A percentile compares a stretch with the other conserved stretches of the same genome.
These are phyloP conservation scores for Pithys albifrons DNA, from an alignment of 2,113 vertebrate genomes.

Conservation along the genomic window DNA sequence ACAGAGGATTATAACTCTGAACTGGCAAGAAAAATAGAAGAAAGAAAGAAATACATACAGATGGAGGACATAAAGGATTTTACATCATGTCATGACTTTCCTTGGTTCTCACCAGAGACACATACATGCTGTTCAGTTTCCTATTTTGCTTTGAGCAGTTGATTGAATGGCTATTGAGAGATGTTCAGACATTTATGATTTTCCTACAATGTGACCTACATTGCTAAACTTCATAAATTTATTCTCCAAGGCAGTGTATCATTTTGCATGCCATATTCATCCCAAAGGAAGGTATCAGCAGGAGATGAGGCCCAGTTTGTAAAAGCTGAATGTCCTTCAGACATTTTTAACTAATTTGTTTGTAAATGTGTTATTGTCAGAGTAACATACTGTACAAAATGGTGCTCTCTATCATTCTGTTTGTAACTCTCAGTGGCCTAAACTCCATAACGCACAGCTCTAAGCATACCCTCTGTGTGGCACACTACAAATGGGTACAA, in stretches of 20 bases:
- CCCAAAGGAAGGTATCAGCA: constrained; percentile 73
- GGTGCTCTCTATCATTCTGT: constrained; percentile 43
- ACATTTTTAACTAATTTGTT: constrained; percentile 74
- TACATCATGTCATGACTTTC: constrained; percentile 1
- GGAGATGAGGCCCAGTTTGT: constrained; percentile 75
- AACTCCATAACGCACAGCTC: constrained; percentile 12
- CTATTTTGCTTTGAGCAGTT: constrained; percentile 38
- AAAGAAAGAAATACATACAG: neutral
- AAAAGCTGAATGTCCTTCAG: constrained; percentile 75
- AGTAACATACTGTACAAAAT: constrained; percentile 39
- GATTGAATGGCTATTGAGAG: constrained; percentile 45
- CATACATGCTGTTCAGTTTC: neutral
- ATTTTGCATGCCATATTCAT: constrained; percentile 36
- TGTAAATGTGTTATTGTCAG: constrained; percentile 73
- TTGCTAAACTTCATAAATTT: constrained; percentile 70
- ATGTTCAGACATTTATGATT: constrained; percentile 50
- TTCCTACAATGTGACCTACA: constrained; percentile 61
- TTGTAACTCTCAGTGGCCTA: constrained; percentile 26
- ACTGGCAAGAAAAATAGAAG: constrained; percentile 1
- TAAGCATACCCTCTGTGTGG: neutral
- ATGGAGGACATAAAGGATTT: neutral
- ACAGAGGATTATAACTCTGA: neutral
- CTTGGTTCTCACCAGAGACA: constrained; percentile 10
- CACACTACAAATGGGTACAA: neutral
- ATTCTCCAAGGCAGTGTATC: constrained; percentile 49